Base-by-base conservation (phyloP, 1,140 invertebrate species). In the Zaprionus ghesquierei region DNA sequence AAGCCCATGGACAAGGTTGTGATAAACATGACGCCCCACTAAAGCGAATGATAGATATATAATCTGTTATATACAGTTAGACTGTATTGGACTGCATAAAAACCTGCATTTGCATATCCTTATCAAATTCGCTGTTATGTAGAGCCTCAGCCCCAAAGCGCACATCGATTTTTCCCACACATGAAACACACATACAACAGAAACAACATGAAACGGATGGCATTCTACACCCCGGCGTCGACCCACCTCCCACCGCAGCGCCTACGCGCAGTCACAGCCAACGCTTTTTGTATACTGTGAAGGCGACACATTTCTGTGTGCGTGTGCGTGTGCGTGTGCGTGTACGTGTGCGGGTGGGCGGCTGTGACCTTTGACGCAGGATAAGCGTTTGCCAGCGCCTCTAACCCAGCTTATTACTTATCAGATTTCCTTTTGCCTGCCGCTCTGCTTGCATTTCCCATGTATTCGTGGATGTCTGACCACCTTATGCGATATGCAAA, bases 11-110 rank as follows among this genome's bases (percentile, higher is more conserved):
- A 64, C 59, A 64, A 59, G 54, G 49, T 53, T 70, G 68, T 58
- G 68, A 70, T 70, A 75, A 69, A 69, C 56, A 74, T 70, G 51
- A 73, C 70, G 70, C 70, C 69, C 69, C 64, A 51, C 44, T 8
- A 49, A 55, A 27, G 35, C 22, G 25, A 38, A 46, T 50, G 15
- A 38, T 38, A 23, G 22, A 3, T 41, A 56, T 31, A 60, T 38
- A 53, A 29, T 33, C 13, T 35, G 33, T 35, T 46, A 53, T 35
- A 22, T 46, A 35, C 41, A 49, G 25, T 12, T 5, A 50, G 35
- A 38, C 13, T 50, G 44, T n/a, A 29, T 15, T 15, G 18, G 64
- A 31, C 35, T 65, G 50, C 53, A 59, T 27, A 55, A 41, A 63
- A 55, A 38, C 44, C 29, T 38, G 41, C 31, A 63, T 77, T 65